phyloP scores from a whole-genome alignment of 2,797 vertebrate species.

The Euthynnus affinis region DNA sequence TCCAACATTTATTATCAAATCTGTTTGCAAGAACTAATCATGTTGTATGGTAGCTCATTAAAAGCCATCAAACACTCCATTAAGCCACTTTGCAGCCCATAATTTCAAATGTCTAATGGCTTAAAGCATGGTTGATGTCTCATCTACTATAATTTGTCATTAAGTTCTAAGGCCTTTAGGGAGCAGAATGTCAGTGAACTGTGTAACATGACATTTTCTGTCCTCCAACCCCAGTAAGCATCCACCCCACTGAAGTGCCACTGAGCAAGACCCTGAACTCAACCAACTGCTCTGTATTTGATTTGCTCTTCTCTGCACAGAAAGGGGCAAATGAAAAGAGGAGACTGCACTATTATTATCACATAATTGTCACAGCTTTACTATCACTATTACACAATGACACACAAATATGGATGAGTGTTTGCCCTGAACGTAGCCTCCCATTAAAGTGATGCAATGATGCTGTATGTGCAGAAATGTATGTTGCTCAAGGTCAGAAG shows the following conservation, averaged over 20 bases:
- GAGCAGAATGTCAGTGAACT: not conserved
- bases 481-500: conserved; percentile 4
- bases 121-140: conserved; percentile 53
- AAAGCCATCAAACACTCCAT: conserved; percentile 62
- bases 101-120: conserved; percentile 50
- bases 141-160: conserved; percentile 36
- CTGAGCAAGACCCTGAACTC: not conserved
- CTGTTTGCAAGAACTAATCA: conserved; percentile 37
- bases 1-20: not conserved
- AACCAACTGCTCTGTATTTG: not conserved
- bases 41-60: conserved; percentile 48
- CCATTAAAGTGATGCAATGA: not conserved
- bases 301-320: not conserved
- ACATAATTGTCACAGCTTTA: not conserved
- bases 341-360: not conserved
- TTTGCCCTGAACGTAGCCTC: not conserved
- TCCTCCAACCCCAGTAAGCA: not conserved
- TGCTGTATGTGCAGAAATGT: not conserved
- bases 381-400: not conserved
- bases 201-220: not conserved
- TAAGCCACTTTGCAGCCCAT: conserved; percentile 55
- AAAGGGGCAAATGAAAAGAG: not conserved
- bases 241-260: not conserved
- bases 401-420: not conserved
- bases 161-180: conserved; percentile 11